Percentiles rank a stretch among this genome's conserved stretches.
These are phyloP conservation scores for Whitmania pigra DNA, from an alignment of 1,140 invertebrate genomes.

Conservation along the genomic window DNA sequence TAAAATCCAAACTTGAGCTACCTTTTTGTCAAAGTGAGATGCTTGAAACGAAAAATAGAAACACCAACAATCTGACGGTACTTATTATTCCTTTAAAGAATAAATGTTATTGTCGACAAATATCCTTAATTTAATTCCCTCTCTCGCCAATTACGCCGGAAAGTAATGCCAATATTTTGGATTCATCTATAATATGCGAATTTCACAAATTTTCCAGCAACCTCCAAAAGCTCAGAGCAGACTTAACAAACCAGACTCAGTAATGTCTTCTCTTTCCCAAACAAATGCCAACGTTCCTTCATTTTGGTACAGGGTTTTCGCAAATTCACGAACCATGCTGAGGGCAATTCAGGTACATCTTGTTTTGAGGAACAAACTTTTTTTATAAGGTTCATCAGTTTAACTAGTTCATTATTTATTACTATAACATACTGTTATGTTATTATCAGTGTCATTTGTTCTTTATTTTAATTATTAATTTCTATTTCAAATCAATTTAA, in stretches of 20 bases:
- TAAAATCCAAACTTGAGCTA: too few relatives aligned
- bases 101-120: too few relatives aligned
- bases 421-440: background rate
- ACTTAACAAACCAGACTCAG: background rate
- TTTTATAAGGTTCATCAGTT: background rate
- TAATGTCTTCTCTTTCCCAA: slow-evolving; percentile 6
- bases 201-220: background rate
- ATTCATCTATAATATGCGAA: background rate
- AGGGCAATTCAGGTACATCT: background rate
- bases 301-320: slow-evolving; percentile 3
- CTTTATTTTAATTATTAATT: background rate
- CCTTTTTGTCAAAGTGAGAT: too few relatives aligned
- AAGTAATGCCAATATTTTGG: too few relatives aligned
- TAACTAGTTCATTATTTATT: background rate
- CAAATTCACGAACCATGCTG: slow-evolving; percentile 9
- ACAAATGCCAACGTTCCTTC: slow-evolving; percentile 7
- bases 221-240: background rate
- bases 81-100: too few relatives aligned
- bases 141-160: too few relatives aligned
- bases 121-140: too few relatives aligned
- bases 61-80: too few relatives aligned
- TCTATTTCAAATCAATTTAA: background rate
- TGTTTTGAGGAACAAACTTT: background rate
- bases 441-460: background rate
- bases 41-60: too few relatives aligned